These are phyloP conservation scores for Apis florea DNA, from an alignment of 1,140 invertebrate genomes.

Conservation along the genomic window DNA sequence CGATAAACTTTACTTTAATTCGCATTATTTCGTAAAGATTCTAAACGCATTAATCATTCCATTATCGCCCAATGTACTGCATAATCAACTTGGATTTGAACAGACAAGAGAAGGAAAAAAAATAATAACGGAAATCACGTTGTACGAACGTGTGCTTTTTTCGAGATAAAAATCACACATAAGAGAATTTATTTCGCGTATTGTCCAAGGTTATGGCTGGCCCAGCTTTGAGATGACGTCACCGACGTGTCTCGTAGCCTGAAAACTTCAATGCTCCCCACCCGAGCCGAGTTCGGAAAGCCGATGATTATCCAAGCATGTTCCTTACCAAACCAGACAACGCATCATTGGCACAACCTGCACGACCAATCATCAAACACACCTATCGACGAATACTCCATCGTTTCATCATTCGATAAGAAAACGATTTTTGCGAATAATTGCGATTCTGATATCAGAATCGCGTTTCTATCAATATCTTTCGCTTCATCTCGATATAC, in stretches of 20 bases:
- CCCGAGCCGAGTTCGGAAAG: conserved; percentile 17
- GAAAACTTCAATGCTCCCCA: conserved; percentile 70
- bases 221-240: conserved; percentile 69
- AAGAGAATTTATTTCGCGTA: conserved; percentile 51
- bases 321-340: conserved; percentile 14
- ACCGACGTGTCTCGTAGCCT: conserved; percentile 74
- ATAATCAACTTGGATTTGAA: too few species aligned
- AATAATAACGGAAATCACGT: not conserved
- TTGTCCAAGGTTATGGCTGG: conserved; percentile 76
- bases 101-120: too few species aligned
- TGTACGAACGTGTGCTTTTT: not conserved
- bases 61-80: too few species aligned
- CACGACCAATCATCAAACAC: not conserved
- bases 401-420: not conserved
- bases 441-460: not conserved
- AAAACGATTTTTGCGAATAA: not conserved
- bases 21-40: not conserved
- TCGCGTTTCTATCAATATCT: not conserved
- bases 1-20: not conserved
- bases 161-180: not conserved
- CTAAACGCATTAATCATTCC: not conserved
- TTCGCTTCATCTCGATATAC: not conserved
- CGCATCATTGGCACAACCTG: not conserved
- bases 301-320: conserved; percentile 4
- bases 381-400: not conserved